A percentile compares a stretch with the other conserved stretches of the same genome.
Conservation (phyloP, 1,140 invertebrate species). For the Bombus confusus region DNA sequence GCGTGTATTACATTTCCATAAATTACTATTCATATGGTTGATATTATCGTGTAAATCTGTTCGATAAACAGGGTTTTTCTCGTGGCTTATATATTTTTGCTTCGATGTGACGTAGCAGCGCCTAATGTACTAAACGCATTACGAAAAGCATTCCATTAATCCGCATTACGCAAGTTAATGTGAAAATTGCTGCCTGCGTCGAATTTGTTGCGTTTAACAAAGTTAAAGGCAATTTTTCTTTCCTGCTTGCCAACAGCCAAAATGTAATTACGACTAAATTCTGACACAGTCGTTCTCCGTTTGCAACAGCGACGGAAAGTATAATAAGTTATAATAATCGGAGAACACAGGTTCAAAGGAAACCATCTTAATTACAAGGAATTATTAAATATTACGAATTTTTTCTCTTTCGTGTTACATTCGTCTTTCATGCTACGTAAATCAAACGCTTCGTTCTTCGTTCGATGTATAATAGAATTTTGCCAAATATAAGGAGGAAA, state of each 20-base stretch:
- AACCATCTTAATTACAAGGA: not conserved
- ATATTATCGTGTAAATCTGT: not conserved
- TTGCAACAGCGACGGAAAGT: not conserved
- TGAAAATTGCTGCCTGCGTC: not conserved
- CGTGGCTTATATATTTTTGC: too few relatives aligned
- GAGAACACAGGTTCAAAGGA: not conserved
- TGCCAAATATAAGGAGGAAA: too few relatives aligned
- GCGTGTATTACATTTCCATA: not conserved
- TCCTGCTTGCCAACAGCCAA: not conserved
- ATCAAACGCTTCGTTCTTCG: not conserved
- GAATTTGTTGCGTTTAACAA: not conserved
- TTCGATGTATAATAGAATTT: not conserved
- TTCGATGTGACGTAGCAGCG: too few relatives aligned
- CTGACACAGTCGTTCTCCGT: not conserved
- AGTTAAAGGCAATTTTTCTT: not conserved
- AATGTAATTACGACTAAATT: not conserved
- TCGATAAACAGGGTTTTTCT: not conserved
- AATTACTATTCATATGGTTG: too few relatives aligned
- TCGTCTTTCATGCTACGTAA: not conserved
- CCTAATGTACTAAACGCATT: not conserved
- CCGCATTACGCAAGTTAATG: constrained; percentile 1
- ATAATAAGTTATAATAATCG: not conserved
- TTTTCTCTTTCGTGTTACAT: rapidly evolving
- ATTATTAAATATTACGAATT: not conserved
- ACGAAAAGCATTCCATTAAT: constrained; percentile 10